phyloP scores from a whole-genome alignment of 2,113 vertebrate genomes.

The Nipponia nippon region DNA sequence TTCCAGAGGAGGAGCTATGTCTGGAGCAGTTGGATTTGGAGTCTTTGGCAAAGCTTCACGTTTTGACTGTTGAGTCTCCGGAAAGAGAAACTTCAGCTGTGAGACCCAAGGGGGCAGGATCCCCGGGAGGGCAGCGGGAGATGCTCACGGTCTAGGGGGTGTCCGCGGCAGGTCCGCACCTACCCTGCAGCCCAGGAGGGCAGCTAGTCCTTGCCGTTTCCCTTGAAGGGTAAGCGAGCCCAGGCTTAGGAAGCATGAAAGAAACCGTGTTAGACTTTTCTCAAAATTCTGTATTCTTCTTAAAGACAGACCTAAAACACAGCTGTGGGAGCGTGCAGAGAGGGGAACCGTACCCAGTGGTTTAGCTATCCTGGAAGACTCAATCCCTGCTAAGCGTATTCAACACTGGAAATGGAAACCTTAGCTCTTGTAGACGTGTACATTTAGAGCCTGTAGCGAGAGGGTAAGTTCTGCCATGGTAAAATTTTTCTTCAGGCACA shows the following conservation, averaged over 20 bases:
- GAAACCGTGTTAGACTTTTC: background rate
- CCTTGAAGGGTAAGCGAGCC: background rate
- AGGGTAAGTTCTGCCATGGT: background rate
- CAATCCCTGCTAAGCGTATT: background rate
- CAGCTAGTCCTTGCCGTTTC: background rate
- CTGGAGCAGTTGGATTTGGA: background rate
- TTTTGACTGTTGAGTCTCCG: background rate
- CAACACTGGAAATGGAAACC: background rate
- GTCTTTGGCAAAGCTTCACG: background rate
- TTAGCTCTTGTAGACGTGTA: background rate
- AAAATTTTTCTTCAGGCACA: background rate
- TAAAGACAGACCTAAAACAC: background rate
- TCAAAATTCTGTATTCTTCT: background rate
- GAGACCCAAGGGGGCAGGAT: fast-evolving
- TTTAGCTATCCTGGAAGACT: background rate
- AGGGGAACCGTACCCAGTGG: background rate
- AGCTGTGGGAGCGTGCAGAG: background rate
- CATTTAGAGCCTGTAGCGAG: background rate
- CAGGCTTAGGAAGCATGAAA: background rate
- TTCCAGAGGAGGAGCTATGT: background rate
- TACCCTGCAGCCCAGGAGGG: background rate
- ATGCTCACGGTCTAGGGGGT: fast-evolving
- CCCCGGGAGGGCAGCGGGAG: fast-evolving
- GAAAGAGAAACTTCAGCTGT: background rate
- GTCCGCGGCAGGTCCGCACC: fast-evolving